These are phyloP conservation scores for Propithecus deckenii DNA, from an alignment of 2,797 vertebrate genomes.

Conservation along the genomic window DNA sequence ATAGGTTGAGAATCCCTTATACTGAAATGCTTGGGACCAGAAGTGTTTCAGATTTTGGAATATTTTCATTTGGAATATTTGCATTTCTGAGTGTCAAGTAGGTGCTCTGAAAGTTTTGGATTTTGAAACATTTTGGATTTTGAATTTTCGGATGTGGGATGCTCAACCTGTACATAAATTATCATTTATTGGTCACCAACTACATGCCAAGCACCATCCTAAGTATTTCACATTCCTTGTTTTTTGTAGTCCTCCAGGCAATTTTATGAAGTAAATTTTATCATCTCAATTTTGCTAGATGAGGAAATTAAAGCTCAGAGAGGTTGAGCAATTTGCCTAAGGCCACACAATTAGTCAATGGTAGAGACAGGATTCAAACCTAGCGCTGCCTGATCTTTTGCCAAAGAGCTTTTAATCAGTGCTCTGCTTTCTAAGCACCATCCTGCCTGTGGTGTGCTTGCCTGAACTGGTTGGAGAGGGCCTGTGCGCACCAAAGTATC, in stretches of 20 bases:
- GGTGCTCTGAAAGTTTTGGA: background rate
- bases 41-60: background rate
- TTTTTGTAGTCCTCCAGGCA: background rate
- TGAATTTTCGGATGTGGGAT: background rate
- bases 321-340: background rate
- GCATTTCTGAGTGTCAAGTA: background rate
- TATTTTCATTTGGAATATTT: background rate
- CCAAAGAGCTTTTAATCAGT: background rate
- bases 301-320: background rate
- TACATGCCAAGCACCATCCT: background rate
- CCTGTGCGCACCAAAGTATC: background rate
- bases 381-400: background rate
- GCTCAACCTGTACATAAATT: background rate
- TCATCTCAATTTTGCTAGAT: constrained; percentile 24
- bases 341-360: constrained; percentile 3
- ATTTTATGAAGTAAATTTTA: constrained; percentile 20
- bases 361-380: background rate
- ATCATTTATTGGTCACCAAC: background rate
- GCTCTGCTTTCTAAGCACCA: background rate
- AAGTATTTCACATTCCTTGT: background rate
- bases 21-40: background rate
- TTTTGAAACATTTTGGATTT: background rate
- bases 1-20: background rate
- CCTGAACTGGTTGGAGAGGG: background rate
- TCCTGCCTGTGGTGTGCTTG: background rate